Conservation (phyloP, 2,797 vertebrate species). For the Argentina silus region DNA sequence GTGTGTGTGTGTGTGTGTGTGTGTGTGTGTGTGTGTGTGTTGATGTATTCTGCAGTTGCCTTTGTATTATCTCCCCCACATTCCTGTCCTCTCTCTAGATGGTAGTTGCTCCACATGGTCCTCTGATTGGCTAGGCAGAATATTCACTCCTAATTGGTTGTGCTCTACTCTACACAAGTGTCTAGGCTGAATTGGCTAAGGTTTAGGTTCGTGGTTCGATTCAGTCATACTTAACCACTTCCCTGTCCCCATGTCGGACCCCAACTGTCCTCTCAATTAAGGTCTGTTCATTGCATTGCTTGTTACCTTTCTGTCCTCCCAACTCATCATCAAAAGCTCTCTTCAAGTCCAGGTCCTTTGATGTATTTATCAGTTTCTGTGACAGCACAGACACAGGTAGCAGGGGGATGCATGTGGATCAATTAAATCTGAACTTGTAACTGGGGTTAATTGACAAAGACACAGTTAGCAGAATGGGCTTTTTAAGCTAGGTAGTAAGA, state of each 20-base stretch:
- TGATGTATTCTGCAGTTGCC: slow-evolving; percentile 14
- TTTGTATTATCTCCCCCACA: slow-evolving; percentile 20
- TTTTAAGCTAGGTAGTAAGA: slow-evolving; percentile 10
- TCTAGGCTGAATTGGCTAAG: too few relatives aligned
- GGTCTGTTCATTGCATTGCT: neutral
- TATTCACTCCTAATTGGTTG: too few relatives aligned
- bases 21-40: neutral
- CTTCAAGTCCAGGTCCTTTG: slow-evolving; percentile 35
- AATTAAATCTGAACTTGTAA: slow-evolving; percentile 75
- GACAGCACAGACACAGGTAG: slow-evolving; percentile 19
- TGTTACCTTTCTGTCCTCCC: neutral
- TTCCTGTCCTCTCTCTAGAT: slow-evolving; percentile 30
- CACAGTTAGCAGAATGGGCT: slow-evolving; percentile 64
- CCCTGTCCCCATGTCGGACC: neutral
- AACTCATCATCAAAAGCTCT: slow-evolving; percentile 20
- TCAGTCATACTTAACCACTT: neutral
- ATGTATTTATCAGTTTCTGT: slow-evolving; percentile 44
- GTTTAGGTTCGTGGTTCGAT: too few relatives aligned
- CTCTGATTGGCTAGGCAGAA: too few relatives aligned
- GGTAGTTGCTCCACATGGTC: too few relatives aligned
- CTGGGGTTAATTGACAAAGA: slow-evolving; percentile 69
- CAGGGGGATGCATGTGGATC: slow-evolving; percentile 50
- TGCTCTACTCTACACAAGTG: too few relatives aligned
- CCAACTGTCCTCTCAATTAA: neutral
- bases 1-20: slow-evolving; percentile 2